phyloP scores from a whole-genome alignment of 2,797 vertebrate genomes.

The Rhadinocentrus ornatus region DNA sequence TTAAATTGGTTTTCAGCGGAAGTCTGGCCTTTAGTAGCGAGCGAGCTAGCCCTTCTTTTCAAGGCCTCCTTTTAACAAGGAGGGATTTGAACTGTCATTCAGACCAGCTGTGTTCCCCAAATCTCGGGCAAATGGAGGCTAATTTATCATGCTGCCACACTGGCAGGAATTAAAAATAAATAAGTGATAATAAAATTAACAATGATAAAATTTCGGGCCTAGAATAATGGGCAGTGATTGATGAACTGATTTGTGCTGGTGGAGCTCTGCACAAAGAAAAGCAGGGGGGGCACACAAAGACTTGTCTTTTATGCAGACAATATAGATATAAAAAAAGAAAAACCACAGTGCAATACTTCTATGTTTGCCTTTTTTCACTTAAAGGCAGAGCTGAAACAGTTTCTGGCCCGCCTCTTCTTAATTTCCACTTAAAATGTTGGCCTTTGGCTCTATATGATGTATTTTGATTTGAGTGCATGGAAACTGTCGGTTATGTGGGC shows the following conservation, averaged over 20 bases:
- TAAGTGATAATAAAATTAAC: background rate
- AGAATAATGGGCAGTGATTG: background rate
- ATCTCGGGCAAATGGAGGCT: constrained; percentile 42
- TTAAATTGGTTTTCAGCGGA: constrained; percentile 10
- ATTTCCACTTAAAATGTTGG: background rate
- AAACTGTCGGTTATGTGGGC: background rate
- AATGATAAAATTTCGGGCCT: background rate
- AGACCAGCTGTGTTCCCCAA: constrained; percentile 57
- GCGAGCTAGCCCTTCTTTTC: constrained; percentile 45
- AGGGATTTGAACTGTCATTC: constrained; percentile 57
- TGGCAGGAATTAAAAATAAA: background rate
- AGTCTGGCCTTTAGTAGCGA: constrained; percentile 57
- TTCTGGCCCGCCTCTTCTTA: background rate
- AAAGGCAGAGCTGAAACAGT: constrained; percentile 15
- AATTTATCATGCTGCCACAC: background rate
- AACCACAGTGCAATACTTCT: constrained; percentile 1
- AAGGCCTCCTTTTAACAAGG: constrained; percentile 55
- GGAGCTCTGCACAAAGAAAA: constrained; percentile 63
- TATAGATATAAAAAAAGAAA: background rate
- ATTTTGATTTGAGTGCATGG: background rate
- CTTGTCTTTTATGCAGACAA: constrained; percentile 13
- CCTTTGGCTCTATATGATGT: constrained; percentile 15
- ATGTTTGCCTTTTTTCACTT: background rate
- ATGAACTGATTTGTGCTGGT: constrained; percentile 10
- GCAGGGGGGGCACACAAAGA: constrained; percentile 24